Evolutionary conservation across 2,888 invertebrate genomes (phyloP).

Genomic region (Eupithecia insigniata): DNA sequence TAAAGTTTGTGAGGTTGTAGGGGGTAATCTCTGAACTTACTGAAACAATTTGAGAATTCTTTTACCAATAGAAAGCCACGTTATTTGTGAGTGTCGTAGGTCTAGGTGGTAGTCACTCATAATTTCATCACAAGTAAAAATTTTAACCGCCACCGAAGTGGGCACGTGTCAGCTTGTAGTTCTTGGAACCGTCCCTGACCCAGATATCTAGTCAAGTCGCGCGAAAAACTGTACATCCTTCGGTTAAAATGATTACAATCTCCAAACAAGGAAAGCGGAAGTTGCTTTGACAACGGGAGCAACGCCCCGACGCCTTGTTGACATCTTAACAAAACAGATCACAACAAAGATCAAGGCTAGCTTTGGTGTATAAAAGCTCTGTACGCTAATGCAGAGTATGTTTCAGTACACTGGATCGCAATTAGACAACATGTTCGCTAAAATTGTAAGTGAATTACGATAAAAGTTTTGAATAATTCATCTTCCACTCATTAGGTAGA

Average conservation of each 20-base stretch:
- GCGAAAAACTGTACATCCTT: neutral
- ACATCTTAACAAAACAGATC: constrained; percentile 58
- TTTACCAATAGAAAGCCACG: too few species aligned
- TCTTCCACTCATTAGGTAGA: neutral
- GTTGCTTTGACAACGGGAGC: constrained; percentile 53
- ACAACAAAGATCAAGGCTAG: constrained; percentile 68
- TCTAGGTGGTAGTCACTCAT: too few species aligned
- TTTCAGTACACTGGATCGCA: constrained; percentile 62
- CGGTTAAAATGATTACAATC: constrained; percentile 29
- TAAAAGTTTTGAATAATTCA: neutral
- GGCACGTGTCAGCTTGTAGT: too few species aligned
- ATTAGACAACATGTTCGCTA: constrained; percentile 67
- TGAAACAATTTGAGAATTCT: too few species aligned
- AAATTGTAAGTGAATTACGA: constrained; percentile 61
- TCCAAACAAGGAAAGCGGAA: constrained; percentile 56
- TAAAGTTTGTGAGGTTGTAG: too few species aligned
- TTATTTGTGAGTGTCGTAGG: too few species aligned
- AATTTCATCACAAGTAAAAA: too few species aligned
- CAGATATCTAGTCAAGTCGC: neutral
- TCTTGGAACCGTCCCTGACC: neutral
- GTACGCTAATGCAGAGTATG: constrained; percentile 49
- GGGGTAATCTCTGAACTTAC: too few species aligned
- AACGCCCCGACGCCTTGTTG: constrained; percentile 52
- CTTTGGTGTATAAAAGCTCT: constrained; percentile 63
- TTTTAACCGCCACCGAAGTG: too few species aligned